These are phyloP conservation scores for Zingel zingel DNA, from an alignment of 2,113 vertebrate genomes.

Conservation along the genomic window DNA sequence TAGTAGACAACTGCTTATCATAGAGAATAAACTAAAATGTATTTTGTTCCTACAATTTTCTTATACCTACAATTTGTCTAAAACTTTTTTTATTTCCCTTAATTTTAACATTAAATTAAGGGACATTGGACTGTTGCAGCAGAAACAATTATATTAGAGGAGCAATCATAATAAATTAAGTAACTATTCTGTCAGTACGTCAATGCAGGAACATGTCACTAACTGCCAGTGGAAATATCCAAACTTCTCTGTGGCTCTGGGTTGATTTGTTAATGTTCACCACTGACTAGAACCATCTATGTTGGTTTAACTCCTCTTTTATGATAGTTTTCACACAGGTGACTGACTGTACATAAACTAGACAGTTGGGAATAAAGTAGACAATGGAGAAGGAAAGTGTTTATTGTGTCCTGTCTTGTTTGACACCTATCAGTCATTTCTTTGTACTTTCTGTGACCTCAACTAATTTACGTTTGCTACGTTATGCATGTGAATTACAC, in stretches of 20 bases:
- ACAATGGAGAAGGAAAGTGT: conserved; percentile 58
- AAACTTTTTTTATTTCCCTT: background rate
- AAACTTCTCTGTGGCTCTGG: conserved; percentile 52
- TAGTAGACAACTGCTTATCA: background rate
- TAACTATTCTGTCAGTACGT: conserved; percentile 6
- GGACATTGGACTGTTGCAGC: background rate
- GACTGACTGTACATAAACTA: conserved; percentile 73
- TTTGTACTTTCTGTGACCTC: background rate
- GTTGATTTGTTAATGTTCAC: conserved; percentile 60
- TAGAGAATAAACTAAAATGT: background rate
- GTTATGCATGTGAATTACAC: background rate
- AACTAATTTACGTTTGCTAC: background rate
- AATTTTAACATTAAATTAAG: background rate
- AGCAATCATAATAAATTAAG: conserved; percentile 11
- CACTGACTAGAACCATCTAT: conserved; percentile 49
- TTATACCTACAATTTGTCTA: background rate
- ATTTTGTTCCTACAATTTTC: background rate
- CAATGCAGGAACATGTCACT: conserved; percentile 11
- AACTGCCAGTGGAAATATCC: conserved; percentile 12
- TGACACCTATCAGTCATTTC: conserved; percentile 13
- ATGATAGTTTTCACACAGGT: conserved; percentile 54
- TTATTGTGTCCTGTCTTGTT: conserved; percentile 48
- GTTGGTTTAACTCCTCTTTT: conserved; percentile 58
- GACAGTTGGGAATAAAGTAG: conserved; percentile 73
- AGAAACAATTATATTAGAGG: background rate